Base-by-base conservation (phyloP, 2,888 invertebrate genomes). In the Tubiluchus corallicola region DNA sequence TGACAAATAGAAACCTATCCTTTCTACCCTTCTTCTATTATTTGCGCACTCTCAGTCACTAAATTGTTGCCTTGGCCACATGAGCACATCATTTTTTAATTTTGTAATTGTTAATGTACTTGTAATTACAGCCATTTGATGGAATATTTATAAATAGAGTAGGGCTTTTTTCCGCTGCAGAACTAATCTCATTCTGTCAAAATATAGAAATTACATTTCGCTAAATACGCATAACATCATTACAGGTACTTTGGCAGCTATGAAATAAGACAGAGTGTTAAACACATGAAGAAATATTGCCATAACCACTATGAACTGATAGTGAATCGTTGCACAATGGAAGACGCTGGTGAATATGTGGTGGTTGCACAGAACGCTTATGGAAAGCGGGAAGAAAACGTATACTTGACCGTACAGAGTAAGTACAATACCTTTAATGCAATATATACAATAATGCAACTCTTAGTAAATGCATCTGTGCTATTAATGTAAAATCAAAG, bases 261-360 rank as follows among this genome's bases (percentile, higher is more conserved):
- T 58, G 94, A 94, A 62, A 69, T 98, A 44, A 73, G 85, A 45
- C 96, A 98, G 68, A 90, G 90, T 54, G 92, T 94, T 52, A 99
- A 99, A 68, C 92, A 84, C 67, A 98, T 98, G 96, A 98, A 96
- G 70, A 77, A 92, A 58, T 98, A 96, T 63, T 74, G 78, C 38
- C 85, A 83, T 44, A 88, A 94, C 56, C 90, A 96, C 60, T 98
- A 88, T 65, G 88, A 88, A 67, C 87, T 99, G 66, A 80, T 92
- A 51, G 92, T 99, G 55, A 96, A 94, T 69, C 78, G 98, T 54
- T 83, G 83, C 37, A 90, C 85, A 66, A 66, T 87, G 51, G 85
- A 90, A 50, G 96, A 98, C 68, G 77, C 90, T 57, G 98, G 96
- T 53, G 94, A 96, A 66, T 96, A 94, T 66, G 79, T 88, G 52